Base-by-base conservation (phyloP, 2,888 invertebrate species). In the Lobophora halterata region DNA sequence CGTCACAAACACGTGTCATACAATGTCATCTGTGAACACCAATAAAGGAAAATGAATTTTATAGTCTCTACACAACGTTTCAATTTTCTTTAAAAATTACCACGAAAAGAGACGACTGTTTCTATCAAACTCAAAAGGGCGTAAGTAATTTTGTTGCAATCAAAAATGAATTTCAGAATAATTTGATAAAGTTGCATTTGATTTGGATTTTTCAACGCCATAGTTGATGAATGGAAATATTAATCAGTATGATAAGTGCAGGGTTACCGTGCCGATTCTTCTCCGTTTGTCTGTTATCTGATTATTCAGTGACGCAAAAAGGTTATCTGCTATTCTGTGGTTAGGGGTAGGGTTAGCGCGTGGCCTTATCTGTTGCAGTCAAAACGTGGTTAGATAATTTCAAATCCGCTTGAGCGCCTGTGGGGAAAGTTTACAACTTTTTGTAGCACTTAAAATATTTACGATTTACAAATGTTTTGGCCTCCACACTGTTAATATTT, bases 191-290 rank as follows among this genome's bases (percentile, higher is more conserved):
- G 39, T 38, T 26, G 38, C 26, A 4, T 41, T 39, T 46, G 12
- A 30, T 39, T 46, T 47, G n/a, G 24, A 10, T 16, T n/a, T 18
- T 19, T 26, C 42, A 46, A 55, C 60, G 61, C 59, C 60, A 58
- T 53, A 57, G 45, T 59, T 62, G 62, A 64, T 61, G 64, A 59
- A 65, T 64, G 63, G 60, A 59, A 63, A 64, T 69, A 63, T 60
- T 63, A 70, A 70, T 69, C 70, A 67, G 61, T 20, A 44, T 36
- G 66, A 66, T 65, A 66, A 70, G 65, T 64, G 35, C 29, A 30
- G 35, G 45, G 36, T 34, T 55, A 46, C 45, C 31, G 44, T 43
- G n/a, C n/a, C n/a, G n/a, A n/a, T n/a, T n/a, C n/a, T 45, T 35
- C 20, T 47, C 54, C 54, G 63, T 63, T 58, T 62, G 60, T 56